A percentile compares a stretch with the other conserved stretches of the same genome.
Conservation (phyloP, 2,797 vertebrate species). For the Huso huso region DNA sequence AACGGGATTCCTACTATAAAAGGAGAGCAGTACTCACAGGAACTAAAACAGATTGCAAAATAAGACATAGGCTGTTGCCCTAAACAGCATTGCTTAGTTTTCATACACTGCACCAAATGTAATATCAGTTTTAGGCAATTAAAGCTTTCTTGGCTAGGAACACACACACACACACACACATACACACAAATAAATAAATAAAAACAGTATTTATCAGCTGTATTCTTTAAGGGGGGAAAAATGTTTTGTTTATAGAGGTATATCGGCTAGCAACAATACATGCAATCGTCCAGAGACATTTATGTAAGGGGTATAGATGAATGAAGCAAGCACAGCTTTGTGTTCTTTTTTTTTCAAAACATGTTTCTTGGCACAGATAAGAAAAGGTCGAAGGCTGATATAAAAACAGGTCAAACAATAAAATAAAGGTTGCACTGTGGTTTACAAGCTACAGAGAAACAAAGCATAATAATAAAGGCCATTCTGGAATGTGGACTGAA, state of each 20-base stretch:
- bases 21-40: conserved; percentile 17
- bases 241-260: conserved; percentile 16
- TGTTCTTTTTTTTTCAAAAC: conserved; percentile 4
- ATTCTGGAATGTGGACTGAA: conserved; percentile 1
- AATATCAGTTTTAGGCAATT: conserved; percentile 11
- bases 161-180: too few relatives aligned
- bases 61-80: conserved; percentile 12
- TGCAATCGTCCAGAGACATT: conserved; percentile 12
- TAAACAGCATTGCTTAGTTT: conserved; percentile 7
- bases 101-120: conserved; percentile 11
- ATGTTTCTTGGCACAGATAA: conserved; percentile 17
- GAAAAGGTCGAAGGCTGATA: conserved; percentile 11
- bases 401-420: conserved; percentile 6
- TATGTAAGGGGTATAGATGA: conserved; percentile 17
- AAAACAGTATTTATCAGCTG: conserved; percentile 12
- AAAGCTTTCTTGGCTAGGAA: too few relatives aligned
- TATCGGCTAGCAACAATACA: conserved; percentile 13
- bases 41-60: conserved; percentile 12
- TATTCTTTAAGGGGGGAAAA: conserved; percentile 7
- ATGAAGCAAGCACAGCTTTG: neutral
- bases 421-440: conserved; percentile 13
- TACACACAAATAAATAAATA: too few relatives aligned
- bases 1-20: conserved; percentile 11
- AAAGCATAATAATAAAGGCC: conserved; percentile 6
- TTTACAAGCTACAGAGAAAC: conserved; percentile 10